phyloP scores from a whole-genome alignment of 2,888 invertebrate species.

The Bombyx huttoni region DNA sequence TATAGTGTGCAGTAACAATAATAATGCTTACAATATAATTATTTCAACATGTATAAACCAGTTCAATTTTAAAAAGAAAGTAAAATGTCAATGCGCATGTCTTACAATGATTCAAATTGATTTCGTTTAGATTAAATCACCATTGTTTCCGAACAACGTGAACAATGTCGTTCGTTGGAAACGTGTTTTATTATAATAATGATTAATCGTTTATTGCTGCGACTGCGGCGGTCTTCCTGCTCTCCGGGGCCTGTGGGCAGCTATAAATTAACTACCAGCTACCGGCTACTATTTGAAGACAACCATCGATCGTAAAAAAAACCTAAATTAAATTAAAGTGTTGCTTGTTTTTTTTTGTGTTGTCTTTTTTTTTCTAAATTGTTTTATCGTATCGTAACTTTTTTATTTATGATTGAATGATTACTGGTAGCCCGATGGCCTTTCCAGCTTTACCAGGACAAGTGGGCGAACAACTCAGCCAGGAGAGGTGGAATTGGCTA shows the following conservation, averaged over 20 bases:
- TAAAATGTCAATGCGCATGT: background rate
- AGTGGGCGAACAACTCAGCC: too few species aligned
- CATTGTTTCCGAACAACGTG: slow-evolving; percentile 3
- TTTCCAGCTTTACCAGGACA: too few species aligned
- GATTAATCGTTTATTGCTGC: slow-evolving; percentile 4
- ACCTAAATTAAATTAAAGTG: background rate
- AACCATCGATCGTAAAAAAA: background rate
- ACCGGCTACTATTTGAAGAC: background rate
- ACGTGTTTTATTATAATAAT: slow-evolving; percentile 5
- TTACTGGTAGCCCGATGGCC: too few species aligned
- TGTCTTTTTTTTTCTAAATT: too few species aligned
- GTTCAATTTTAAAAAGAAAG: background rate
- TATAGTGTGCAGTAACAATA: too few species aligned
- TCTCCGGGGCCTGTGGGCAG: background rate
- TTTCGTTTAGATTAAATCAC: background rate
- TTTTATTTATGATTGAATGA: too few species aligned
- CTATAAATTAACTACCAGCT: slow-evolving; percentile 4
- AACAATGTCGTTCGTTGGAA: background rate
- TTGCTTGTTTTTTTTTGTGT: too few species aligned
- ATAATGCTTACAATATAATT: too few species aligned
- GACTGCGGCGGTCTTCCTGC: background rate
- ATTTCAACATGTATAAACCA: background rate
- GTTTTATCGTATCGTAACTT: too few species aligned
- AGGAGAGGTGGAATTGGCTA: too few species aligned
- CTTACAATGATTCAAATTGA: background rate